Conservation (phyloP, 2,113 vertebrate species). For the Camelus dromedarius region DNA sequence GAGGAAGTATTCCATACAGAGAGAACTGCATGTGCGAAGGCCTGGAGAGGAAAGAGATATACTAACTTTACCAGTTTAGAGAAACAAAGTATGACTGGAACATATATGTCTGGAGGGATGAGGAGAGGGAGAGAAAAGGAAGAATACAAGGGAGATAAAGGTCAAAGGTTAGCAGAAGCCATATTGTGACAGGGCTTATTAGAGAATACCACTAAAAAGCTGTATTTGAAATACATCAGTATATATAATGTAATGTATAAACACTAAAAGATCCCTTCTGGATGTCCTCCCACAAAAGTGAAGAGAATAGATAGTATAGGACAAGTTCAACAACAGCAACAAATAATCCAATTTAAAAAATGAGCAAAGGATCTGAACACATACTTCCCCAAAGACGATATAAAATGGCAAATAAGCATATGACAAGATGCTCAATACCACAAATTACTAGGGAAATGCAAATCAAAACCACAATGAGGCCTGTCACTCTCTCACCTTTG, state of each 20-base stretch:
- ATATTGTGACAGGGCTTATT: background rate
- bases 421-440: background rate
- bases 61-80: slow-evolving; percentile 24
- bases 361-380: background rate
- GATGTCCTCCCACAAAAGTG: background rate
- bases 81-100: background rate
- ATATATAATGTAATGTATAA: background rate
- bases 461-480: background rate
- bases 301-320: background rate
- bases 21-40: background rate
- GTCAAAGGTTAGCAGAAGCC: background rate
- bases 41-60: background rate
- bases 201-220: background rate
- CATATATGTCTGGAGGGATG: background rate
- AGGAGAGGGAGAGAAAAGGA: background rate
- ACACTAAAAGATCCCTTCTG: background rate
- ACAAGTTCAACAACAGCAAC: background rate
- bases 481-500: too few relatives aligned
- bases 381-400: background rate
- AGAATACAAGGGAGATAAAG: background rate
- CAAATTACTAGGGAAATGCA: background rate
- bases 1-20: background rate
- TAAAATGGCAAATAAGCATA: background rate
- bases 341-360: background rate
- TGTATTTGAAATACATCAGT: background rate